Evolutionary conservation across 1,140 invertebrate genomes (phyloP), one percentile per base, ranked within the genome.

Genomic region (Drosophila suzukii): DNA sequence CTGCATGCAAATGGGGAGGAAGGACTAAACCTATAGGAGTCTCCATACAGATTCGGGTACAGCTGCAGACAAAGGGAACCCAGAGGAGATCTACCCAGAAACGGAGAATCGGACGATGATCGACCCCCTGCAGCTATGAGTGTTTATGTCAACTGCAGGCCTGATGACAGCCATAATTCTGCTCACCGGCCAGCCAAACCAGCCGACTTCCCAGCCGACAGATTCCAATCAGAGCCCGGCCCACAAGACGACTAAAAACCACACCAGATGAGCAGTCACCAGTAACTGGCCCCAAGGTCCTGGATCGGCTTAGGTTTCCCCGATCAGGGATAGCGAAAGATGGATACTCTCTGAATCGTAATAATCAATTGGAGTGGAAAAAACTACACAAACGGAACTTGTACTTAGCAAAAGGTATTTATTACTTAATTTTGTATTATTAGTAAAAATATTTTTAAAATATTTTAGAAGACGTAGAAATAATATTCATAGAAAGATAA

Each of bases 81-180:
- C 57, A 65, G 41, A 57, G 54, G n/a, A 36, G 60, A 66, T 47
- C 44, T 39, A 47, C 59, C 34, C 44, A 54, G 71, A 71, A 75
- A 73, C 34, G 2, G 34, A 36, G 11, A 36, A 36, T 39, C 55
- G 38, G 60, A 68, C 78, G 73, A 75, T 57, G 79, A 56, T 67
- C 83, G 80, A 89, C 84, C 80, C 84, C 84, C 84, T 89, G 77
- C 39, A 72, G 84, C 71, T 75, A 75, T 88, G 80, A 89, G 68
- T 88, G 84, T 84, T 88, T 88, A 89, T 89, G 83, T 88, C 83
- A 88, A 89, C 80, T 84, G 76, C 80, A 80, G 70, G 67, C 59
- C 79, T 83, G 84, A 88, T 89, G 80, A 88, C 84, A 89, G 84
- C 73, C 77, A 83, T 83, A 85, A 85, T 86, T 85, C 82, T 86